Evolutionary conservation across 2,888 invertebrate species (phyloP), one percentile per base, ranked within the genome.

Genomic region (Galeruca laticollis): DNA sequence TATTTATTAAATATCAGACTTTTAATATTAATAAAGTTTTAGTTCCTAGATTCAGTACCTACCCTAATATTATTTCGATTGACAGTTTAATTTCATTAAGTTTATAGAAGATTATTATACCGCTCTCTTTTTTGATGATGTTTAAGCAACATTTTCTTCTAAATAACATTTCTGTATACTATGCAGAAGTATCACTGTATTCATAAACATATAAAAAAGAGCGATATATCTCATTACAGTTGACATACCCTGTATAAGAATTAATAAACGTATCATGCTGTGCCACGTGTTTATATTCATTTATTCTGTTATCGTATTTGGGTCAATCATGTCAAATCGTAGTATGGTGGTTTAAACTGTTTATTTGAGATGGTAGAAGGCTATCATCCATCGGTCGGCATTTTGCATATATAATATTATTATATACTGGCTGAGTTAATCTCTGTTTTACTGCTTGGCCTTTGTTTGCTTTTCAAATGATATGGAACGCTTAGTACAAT

Each of bases 301-400:
- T 57, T 72, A 70, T 74, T 75, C 72, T 73, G 72, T 74, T 76
- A 76, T 72, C 69, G 63, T 72, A 74, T 74, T 73, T 74, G 60
- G 76, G 76, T 76, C 74, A 74, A 73, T 72, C 73, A 70, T 70
- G 71, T 75, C 73, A 72, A 72, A 72, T 71, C 72, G 68, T 69
- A 73, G 69, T 64, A 69, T 64, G 43, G 63, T 64, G 59, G 52
- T 62, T 66, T 68, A 71, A 68, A 70, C 56, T 75, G 73, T 76
- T 76, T 76, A 74, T 76, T 70, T 72, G 70, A 68, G 57, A 33
- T 63, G 37, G 37, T 21, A 33, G 37, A 35, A 65, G 57, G 65
- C 56, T 35, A 57, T 40, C 40, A 40, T 9, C 20, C 51, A 20
- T 21, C 51, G n/a, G n/a, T 56, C 56, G 56, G 31, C 65, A 57